These are phyloP conservation scores for Leptinotarsa haldemani DNA, from an alignment of 2,888 invertebrate genomes.

Conservation along the genomic window DNA sequence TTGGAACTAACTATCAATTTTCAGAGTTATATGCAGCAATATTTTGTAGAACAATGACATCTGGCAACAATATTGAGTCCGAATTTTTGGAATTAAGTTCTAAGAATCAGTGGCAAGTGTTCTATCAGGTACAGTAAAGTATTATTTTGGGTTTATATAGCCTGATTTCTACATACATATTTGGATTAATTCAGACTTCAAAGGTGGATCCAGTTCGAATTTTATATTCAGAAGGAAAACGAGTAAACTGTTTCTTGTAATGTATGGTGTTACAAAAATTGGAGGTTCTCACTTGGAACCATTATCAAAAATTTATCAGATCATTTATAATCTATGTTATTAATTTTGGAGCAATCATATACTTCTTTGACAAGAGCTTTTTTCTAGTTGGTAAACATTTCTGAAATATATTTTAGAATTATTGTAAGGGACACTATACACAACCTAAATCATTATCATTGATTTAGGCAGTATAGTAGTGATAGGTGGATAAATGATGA, in stretches of 20 bases:
- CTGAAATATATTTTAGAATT: no score
- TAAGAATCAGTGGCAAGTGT: constrained; percentile 76
- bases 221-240: not conserved
- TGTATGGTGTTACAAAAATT: no score
- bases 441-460: no score
- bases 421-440: no score
- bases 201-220: not conserved
- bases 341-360: no score
- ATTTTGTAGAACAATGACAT: constrained; percentile 54
- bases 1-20: constrained; percentile 8
- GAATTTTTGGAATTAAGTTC: constrained; percentile 79
- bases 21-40: constrained; percentile 30
- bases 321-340: no score
- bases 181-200: not conserved
- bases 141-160: not conserved
- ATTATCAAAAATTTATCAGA: no score
- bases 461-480: no score
- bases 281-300: no score
- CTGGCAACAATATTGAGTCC: constrained; percentile 72
- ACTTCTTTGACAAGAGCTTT: no score
- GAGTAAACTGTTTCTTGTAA: not conserved
- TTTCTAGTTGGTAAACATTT: no score
- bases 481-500: no score
- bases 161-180: not conserved
- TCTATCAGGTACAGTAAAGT: constrained; percentile 74